phyloP scores from a whole-genome alignment of 2,797 vertebrate genomes.

The Phaenicophaeus curvirostris region DNA sequence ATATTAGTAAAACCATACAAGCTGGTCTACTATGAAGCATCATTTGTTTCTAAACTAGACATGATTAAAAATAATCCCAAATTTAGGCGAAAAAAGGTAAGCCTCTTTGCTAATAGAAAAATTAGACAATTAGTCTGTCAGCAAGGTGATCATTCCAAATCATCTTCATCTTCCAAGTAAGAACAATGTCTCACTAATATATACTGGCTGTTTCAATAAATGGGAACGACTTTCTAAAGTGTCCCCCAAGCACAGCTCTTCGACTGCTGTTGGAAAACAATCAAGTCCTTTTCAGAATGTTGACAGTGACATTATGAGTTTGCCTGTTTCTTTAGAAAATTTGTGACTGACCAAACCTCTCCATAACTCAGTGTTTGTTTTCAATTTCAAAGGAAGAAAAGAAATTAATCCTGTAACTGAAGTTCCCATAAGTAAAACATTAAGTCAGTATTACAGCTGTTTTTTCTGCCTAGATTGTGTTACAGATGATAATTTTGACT shows the following conservation, averaged over 20 bases:
- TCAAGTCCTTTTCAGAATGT: background rate
- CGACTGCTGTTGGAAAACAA: background rate
- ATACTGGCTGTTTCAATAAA: background rate
- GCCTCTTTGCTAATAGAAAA: background rate
- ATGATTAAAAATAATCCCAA: background rate
- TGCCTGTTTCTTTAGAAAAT: background rate
- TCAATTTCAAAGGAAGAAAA: background rate
- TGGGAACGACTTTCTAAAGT: background rate
- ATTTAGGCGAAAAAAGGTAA: background rate
- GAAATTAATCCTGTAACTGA: background rate
- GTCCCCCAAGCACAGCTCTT: background rate
- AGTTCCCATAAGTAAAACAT: slow-evolving; percentile 5
- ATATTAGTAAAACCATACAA: background rate
- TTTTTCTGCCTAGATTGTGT: background rate
- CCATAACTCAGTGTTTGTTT: background rate
- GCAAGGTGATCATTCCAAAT: background rate
- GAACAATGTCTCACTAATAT: background rate
- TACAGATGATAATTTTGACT: background rate
- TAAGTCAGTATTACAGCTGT: background rate
- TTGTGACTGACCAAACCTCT: background rate
- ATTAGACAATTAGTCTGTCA: background rate
- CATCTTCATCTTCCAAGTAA: background rate
- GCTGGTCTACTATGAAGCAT: background rate
- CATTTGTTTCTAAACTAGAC: background rate
- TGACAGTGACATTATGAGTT: background rate